These are phyloP conservation scores for Xiphias gladius DNA, from an alignment of 2,113 vertebrate species.

Conservation along the genomic window DNA sequence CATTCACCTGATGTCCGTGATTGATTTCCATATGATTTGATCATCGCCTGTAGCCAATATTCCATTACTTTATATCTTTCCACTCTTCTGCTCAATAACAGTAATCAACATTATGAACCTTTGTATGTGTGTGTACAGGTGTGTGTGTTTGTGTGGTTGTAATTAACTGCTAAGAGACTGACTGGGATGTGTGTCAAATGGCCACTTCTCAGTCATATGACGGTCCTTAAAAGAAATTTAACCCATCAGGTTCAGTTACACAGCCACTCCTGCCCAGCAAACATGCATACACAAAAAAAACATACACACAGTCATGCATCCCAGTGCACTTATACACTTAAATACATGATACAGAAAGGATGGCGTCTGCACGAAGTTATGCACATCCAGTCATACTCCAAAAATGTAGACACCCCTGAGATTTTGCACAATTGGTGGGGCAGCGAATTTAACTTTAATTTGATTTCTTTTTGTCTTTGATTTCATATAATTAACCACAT, in stretches of 20 bases:
- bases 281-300: slow-evolving; percentile 11
- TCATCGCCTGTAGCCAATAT: not conserved
- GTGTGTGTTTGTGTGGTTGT: slow-evolving; percentile 7
- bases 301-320: slow-evolving; percentile 16
- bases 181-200: slow-evolving; percentile 63
- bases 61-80: not conserved
- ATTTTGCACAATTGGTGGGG: not conserved
- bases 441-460: not conserved
- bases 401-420: not conserved
- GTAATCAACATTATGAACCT: not conserved
- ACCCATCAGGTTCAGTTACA: slow-evolving; percentile 67
- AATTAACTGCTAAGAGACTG: slow-evolving; percentile 59
- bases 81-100: not conserved
- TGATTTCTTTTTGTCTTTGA: not conserved
- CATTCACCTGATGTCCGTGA: not conserved
- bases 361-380: too few relatives aligned
- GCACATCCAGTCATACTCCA: not conserved
- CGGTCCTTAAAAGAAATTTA: slow-evolving; percentile 78
- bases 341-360: not conserved
- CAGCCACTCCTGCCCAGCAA: slow-evolving; percentile 20
- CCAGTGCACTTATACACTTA: slow-evolving; percentile 6
- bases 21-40: not conserved
- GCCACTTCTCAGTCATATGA: slow-evolving; percentile 76
- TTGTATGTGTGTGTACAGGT: not conserved
- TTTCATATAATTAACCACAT: not conserved